These are phyloP conservation scores for Plagodis dolabraria DNA, from an alignment of 2,888 invertebrate genomes.

Conservation along the genomic window DNA sequence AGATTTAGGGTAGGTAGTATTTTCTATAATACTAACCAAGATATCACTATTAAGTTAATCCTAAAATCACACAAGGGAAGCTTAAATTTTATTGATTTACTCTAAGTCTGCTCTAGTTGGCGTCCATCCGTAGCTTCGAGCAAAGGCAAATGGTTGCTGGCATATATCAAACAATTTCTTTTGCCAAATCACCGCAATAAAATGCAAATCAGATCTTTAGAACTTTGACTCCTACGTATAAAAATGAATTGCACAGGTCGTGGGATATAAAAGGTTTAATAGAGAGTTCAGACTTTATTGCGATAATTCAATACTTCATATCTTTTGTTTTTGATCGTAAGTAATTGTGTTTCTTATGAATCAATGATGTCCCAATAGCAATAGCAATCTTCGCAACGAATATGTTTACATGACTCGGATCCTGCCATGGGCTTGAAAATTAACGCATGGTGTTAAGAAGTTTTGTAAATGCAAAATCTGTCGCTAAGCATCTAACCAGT, in stretches of 20 bases:
- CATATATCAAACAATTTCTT: constrained; percentile 9
- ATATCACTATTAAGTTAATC: too few species aligned
- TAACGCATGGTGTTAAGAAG: too few species aligned
- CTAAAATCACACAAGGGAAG: neutral
- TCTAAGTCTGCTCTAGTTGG: constrained; percentile 1
- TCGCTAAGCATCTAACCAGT: too few species aligned
- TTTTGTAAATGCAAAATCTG: too few species aligned
- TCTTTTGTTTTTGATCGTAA: too few species aligned
- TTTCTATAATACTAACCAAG: too few species aligned
- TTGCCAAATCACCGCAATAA: constrained; percentile 19
- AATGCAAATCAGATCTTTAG: constrained; percentile 13
- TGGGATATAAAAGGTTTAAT: constrained; percentile 11
- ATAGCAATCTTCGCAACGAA: too few species aligned
- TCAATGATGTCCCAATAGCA: too few species aligned
- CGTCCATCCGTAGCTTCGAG: neutral
- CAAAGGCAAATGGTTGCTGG: constrained; percentile 1
- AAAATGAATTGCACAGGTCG: constrained; percentile 11
- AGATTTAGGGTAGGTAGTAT: too few species aligned
- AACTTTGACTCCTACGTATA: constrained; percentile 1
- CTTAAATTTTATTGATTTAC: constrained; percentile 1
- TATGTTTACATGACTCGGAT: too few species aligned
- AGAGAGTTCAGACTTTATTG: neutral
- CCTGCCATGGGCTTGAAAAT: too few species aligned
- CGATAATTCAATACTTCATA: constrained; percentile 7
- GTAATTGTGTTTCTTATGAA: too few species aligned